Conservation (phyloP, 2,888 invertebrate species). For the Polylopha cassiicola region DNA sequence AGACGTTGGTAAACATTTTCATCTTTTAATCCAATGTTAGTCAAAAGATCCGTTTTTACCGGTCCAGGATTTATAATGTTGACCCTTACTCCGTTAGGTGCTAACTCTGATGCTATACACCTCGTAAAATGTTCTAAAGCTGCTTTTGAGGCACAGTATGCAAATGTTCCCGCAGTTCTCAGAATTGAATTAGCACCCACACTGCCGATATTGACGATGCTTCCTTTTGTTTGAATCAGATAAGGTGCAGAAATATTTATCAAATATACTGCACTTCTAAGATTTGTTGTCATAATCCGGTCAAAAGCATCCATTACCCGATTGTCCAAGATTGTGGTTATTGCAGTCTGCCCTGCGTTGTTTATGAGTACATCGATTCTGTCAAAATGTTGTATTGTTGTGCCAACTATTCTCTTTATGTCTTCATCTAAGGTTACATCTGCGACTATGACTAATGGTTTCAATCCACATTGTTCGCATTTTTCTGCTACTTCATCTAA, state of each 20-base stretch:
- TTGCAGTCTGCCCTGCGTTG: conserved; percentile 10
- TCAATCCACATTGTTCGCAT: conserved; percentile 28
- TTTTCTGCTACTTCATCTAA: conserved; percentile 28
- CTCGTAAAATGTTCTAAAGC: conserved; percentile 92
- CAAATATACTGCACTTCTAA: conserved; percentile 34
- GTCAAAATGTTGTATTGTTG: conserved; percentile 80
- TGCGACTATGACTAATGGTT: conserved; percentile 28
- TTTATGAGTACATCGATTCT: conserved; percentile 84
- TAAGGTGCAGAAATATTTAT: conserved; percentile 31
- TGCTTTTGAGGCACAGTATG: conserved; percentile 32
- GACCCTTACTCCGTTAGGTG: conserved; percentile 82
- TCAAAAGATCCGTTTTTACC: conserved; percentile 73
- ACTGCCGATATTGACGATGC: conserved; percentile 34
- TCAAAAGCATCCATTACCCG: conserved; percentile 34
- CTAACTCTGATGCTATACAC: conserved; percentile 86
- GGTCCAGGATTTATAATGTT: conserved; percentile 92
- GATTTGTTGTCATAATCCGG: conserved; percentile 32
- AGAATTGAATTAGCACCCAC: conserved; percentile 19
- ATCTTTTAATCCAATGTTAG: conserved; percentile 81
- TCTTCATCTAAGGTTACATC: conserved; percentile 9
- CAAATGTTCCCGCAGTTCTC: conserved; percentile 22
- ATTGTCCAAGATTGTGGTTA: conserved; percentile 28
- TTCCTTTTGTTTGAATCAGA: conserved; percentile 30
- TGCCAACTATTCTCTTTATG: conserved; percentile 60
- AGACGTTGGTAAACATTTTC: conserved; percentile 58